These are phyloP conservation scores for Sapayoa aenigma DNA, from an alignment of 2,113 vertebrate species.

Conservation along the genomic window DNA sequence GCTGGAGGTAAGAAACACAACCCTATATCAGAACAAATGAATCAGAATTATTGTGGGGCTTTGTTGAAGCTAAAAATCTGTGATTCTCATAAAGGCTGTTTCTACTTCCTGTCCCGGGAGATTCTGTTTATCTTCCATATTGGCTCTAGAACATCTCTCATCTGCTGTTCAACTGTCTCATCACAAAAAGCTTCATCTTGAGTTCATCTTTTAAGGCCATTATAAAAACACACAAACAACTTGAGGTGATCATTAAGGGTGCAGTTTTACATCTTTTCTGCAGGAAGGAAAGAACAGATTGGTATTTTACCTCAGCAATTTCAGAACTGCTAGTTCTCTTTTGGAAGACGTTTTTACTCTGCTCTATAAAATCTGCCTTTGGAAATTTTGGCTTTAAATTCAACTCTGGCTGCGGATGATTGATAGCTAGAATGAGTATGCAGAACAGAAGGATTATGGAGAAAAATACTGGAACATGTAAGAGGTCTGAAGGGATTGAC, in stretches of 20 bases:
- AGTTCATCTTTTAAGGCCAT: background rate
- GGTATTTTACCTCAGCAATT: background rate
- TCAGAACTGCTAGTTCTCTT: background rate
- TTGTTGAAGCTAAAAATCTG: background rate
- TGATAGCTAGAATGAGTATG: background rate
- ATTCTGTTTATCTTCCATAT: background rate
- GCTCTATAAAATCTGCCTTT: background rate
- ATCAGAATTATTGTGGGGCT: background rate
- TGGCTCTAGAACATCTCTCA: background rate
- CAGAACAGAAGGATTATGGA: conserved; percentile 13
- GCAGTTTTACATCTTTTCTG: background rate
- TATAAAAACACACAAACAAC: background rate
- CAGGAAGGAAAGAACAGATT: background rate
- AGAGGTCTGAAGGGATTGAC: conserved; percentile 43
- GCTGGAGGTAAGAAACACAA: background rate
- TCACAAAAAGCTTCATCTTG: background rate
- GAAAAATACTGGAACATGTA: background rate
- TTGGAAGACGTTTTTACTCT: background rate
- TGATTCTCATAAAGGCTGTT: background rate
- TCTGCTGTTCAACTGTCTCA: background rate
- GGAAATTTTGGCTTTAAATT: background rate
- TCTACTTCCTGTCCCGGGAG: background rate
- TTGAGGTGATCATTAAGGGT: background rate
- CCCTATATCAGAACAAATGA: background rate
- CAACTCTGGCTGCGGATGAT: background rate